Conservation (phyloP, 2,113 vertebrate species). For the Equus quagga region DNA sequence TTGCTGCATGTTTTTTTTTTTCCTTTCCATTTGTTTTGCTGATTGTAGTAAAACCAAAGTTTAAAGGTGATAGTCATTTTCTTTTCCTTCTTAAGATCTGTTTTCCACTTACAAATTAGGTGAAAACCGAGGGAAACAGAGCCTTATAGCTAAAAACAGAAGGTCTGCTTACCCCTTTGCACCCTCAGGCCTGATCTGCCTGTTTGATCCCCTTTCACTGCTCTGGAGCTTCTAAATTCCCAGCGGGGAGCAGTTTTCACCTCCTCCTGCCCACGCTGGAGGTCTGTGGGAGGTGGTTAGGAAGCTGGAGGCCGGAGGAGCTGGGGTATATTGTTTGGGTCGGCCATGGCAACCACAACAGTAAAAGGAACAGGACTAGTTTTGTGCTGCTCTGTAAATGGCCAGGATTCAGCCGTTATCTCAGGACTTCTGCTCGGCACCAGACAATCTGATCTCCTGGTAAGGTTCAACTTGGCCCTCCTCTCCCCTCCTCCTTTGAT, state of each 20-base stretch:
- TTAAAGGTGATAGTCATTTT: slow-evolving; percentile 39
- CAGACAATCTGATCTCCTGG: slow-evolving; percentile 15
- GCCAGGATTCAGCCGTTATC: slow-evolving; percentile 14
- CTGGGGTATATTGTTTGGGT: slow-evolving; percentile 70
- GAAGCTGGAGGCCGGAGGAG: neutral
- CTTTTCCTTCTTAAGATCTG: slow-evolving; percentile 16
- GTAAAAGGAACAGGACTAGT: slow-evolving; percentile 31
- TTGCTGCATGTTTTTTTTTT: neutral
- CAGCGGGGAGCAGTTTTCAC: neutral
- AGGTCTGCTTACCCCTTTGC: neutral
- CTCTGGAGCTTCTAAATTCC: neutral
- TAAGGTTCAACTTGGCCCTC: slow-evolving; percentile 30
- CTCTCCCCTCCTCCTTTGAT: neutral
- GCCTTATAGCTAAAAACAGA: neutral
- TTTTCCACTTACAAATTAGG: slow-evolving; percentile 46
- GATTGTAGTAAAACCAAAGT: slow-evolving; percentile 1
- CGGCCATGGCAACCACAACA: slow-evolving; percentile 63
- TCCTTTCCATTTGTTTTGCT: neutral
- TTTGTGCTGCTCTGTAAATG: slow-evolving; percentile 24
- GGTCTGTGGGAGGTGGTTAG: slow-evolving; percentile 47
- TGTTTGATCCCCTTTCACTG: neutral
- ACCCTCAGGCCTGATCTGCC: neutral
- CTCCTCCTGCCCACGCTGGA: neutral
- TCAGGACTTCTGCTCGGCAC: neutral
- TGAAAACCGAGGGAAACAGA: slow-evolving; percentile 5